Percentiles rank a stretch among this genome's conserved stretches.
These are phyloP conservation scores for Anoplolepis gracilipes DNA, from an alignment of 1,140 invertebrate species.

Conservation along the genomic window DNA sequence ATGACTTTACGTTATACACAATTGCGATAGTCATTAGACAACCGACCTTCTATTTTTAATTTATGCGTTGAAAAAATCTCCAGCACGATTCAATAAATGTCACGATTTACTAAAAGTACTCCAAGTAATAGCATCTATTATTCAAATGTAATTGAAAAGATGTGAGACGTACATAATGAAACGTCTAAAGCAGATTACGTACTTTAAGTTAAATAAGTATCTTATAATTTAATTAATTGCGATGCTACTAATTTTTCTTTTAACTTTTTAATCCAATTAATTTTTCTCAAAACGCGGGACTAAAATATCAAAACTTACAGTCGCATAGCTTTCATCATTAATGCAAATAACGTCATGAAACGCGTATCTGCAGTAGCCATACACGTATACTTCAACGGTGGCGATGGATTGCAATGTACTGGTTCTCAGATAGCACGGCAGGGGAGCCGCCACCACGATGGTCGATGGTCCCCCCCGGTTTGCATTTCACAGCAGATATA, in stretches of 20 bases:
- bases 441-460: constrained; percentile 64
- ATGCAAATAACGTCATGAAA: constrained; percentile 41
- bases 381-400: constrained; percentile 41
- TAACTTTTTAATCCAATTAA: constrained; percentile 3
- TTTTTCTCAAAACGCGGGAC: neutral
- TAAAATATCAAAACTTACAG: constrained; percentile 29
- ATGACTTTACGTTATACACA: constrained; percentile 30
- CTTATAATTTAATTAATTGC: constrained; percentile 22
- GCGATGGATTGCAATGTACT: constrained; percentile 71
- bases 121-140: neutral
- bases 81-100: neutral
- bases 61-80: neutral
- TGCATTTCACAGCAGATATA: constrained; percentile 82
- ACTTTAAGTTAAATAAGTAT: constrained; percentile 6
- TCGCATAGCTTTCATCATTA: constrained; percentile 21
- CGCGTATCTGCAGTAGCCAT: constrained; percentile 31
- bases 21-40: neutral
- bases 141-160: constrained; percentile 4
- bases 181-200: neutral
- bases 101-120: neutral
- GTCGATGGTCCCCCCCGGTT: constrained; percentile 77
- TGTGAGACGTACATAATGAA: neutral
- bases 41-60: neutral
- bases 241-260: constrained; percentile 19
- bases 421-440: constrained; percentile 65